Evolutionary conservation across 2,797 vertebrate species (phyloP).

Genomic region (Calcarius lapponicus): DNA sequence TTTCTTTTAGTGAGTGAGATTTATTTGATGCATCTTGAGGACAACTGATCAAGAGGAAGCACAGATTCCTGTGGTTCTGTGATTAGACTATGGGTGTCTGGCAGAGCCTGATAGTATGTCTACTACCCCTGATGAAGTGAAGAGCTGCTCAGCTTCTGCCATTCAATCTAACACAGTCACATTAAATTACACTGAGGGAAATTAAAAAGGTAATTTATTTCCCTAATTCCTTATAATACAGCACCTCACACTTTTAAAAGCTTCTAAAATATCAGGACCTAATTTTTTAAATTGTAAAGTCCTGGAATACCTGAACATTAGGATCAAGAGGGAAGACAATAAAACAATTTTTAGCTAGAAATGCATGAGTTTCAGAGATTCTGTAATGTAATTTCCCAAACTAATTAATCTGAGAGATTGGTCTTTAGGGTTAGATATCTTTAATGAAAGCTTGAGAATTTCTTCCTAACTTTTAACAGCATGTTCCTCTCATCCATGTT

Average conservation of each 20-base stretch:
- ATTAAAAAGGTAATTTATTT: not conserved
- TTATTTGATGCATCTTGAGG: not conserved
- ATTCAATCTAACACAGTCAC: not conserved
- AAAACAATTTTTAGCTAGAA: not conserved
- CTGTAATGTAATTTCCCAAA: not conserved
- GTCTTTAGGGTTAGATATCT: not conserved
- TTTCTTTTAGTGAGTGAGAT: not conserved
- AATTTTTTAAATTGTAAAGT: not conserved
- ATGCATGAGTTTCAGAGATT: not conserved
- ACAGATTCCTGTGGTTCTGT: not conserved
- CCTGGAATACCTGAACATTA: not conserved
- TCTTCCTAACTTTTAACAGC: not conserved
- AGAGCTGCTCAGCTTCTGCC: not conserved
- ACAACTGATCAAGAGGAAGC: not conserved
- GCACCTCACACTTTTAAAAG: not conserved
- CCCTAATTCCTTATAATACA: not conserved
- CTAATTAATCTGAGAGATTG: not conserved
- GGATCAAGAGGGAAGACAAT: not conserved
- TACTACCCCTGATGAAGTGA: not conserved
- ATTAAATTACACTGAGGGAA: not conserved
- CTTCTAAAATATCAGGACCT: not conserved
- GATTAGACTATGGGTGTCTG: not conserved
- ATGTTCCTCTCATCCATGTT: accelerated
- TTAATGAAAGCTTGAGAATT: not conserved
- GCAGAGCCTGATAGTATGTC: not conserved